phyloP scores from a whole-genome alignment of 92 coral and sea anemone species.

The Epizoanthus fatuus region DNA sequence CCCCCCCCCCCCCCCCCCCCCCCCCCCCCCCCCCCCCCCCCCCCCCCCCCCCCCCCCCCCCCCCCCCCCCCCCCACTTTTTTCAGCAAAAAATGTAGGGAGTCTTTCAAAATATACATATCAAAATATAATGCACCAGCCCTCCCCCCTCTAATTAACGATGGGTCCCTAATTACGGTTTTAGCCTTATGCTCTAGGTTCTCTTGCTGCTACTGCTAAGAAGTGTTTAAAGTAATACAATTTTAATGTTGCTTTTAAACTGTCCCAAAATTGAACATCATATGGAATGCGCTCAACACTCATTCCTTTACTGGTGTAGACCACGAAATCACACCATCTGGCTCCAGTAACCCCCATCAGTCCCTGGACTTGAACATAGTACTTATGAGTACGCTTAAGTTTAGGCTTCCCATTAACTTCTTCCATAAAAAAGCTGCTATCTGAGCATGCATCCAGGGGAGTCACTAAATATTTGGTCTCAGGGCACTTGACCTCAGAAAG shows the following conservation, averaged over 20 bases:
- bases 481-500: slow-evolving; percentile 79
- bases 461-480: slow-evolving; percentile 71
- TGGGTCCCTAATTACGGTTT: too few species aligned
- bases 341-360: slow-evolving; percentile 69
- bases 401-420: slow-evolving; percentile 50
- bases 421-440: slow-evolving; percentile 57
- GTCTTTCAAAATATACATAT: too few species aligned
- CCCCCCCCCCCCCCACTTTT: too few species aligned
- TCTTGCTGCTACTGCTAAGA: slow-evolving; percentile 8
- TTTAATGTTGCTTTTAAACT: not conserved
- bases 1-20: too few species aligned
- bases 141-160: too few species aligned
- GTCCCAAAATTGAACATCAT: not conserved
- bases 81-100: too few species aligned
- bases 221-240: slow-evolving; percentile 6
- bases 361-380: slow-evolving; percentile 79
- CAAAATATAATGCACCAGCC: too few species aligned
- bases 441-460: slow-evolving; percentile 77
- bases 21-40: too few species aligned
- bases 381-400: slow-evolving; percentile 59
- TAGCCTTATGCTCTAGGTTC: too few species aligned
- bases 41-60: too few species aligned
- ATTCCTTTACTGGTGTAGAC: slow-evolving; percentile 15
- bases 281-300: slow-evolving; percentile 15
- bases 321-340: slow-evolving; percentile 49